A percentile compares a stretch with the other conserved stretches of the same genome.
phyloP scores from a whole-genome alignment of 2,113 vertebrate genomes.

The Nannospalax galili region DNA sequence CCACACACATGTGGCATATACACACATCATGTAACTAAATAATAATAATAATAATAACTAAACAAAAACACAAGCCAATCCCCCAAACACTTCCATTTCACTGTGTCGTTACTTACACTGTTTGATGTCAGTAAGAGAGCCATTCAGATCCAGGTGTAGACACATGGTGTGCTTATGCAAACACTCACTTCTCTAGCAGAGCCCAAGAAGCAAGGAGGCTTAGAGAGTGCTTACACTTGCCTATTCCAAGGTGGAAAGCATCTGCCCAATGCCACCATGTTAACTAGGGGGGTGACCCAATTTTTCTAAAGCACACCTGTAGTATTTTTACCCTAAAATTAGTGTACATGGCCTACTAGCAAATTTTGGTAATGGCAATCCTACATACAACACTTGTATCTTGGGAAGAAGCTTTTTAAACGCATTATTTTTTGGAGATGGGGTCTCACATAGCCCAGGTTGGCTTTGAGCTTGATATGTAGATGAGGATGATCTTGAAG shows the following conservation, averaged over 20 bases:
- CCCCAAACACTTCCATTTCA: no score
- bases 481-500: neutral
- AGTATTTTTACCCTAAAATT: neutral
- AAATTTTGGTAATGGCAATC: neutral
- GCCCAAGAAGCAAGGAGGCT: neutral
- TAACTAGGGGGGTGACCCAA: no score
- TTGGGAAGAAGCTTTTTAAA: neutral
- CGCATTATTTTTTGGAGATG: neutral
- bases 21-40: no score
- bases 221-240: neutral
- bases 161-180: neutral
- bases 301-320: neutral
- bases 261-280: neutral
- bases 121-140: neutral
- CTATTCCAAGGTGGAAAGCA: neutral
- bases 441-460: no score
- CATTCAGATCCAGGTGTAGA: neutral
- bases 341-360: neutral
- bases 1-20: no score
- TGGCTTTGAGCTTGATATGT: neutral
- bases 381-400: neutral
- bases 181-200: neutral
- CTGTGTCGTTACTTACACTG: neutral
- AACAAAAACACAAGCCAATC: no score
- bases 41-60: no score